Evolutionary conservation across 2,113 vertebrate species (phyloP).

Genomic region (Sisor rabdophorus): DNA sequence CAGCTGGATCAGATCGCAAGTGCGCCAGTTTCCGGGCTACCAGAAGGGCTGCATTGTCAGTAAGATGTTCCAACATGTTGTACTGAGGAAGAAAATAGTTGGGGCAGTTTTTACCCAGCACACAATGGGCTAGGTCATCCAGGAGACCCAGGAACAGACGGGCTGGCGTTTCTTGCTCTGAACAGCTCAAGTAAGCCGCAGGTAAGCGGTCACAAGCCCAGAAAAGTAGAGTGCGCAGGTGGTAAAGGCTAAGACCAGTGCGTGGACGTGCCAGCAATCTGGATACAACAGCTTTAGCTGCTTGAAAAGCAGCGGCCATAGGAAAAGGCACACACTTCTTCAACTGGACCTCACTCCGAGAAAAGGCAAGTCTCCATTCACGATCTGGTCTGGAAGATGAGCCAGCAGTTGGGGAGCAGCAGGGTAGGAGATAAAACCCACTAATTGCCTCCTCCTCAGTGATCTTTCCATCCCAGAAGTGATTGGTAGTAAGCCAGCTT

Average conservation of each 20-base stretch:
- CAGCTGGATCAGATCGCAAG: constrained; percentile 74
- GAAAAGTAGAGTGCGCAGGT: constrained; percentile 78
- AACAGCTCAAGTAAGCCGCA: constrained; percentile 67
- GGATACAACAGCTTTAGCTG: constrained; percentile 74
- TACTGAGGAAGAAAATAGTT: constrained; percentile 81
- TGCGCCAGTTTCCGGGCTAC: constrained; percentile 72
- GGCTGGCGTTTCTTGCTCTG: constrained; percentile 69
- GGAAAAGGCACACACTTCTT: constrained; percentile 79
- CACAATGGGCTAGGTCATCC: constrained; percentile 78
- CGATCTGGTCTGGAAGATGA: constrained; percentile 62
- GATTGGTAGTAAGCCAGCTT: constrained; percentile 76
- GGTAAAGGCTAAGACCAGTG: constrained; percentile 74
- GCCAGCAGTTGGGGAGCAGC: constrained; percentile 66
- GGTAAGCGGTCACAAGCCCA: constrained; percentile 85
- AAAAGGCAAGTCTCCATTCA: constrained; percentile 81
- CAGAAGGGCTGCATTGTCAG: constrained; percentile 65
- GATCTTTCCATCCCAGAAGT: constrained; percentile 84
- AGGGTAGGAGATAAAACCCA: constrained; percentile 81
- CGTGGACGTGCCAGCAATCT: constrained; percentile 74
- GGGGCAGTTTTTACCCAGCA: constrained; percentile 75
- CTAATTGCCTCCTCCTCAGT: constrained; percentile 73
- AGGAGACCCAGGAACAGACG: constrained; percentile 78
- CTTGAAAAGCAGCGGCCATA: constrained; percentile 78
- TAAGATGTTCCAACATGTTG: constrained; percentile 75
- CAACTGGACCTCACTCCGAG: constrained; percentile 82